Base-by-base conservation (phyloP, 2,888 invertebrate genomes). In the Brachyptera risi region DNA sequence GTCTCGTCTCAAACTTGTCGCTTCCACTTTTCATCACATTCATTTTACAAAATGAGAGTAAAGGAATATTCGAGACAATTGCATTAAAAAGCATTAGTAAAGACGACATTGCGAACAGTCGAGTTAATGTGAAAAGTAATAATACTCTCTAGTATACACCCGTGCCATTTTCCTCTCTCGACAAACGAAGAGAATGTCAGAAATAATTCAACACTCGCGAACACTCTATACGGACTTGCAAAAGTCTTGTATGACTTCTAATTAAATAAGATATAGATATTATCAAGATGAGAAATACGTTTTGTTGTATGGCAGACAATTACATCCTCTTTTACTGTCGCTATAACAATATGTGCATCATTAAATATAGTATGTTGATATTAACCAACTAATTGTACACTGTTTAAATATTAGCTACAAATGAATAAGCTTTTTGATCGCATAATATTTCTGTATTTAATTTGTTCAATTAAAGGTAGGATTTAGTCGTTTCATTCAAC, bases 11-110 rank as follows among this genome's bases (percentile, higher is more conserved):
- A 11, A 24, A 59, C 50, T 59, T 59, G 59, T 59, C 59, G 51
- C 59, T 50, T 50, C 59, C 38, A 59, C 59, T 59, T 59, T 50
- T 59, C 59, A 50, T 59, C 59, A 37, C 58, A 49, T 58, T 49
- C 58, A 23, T 58, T 31, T n/a, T 21, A 49, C 58, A 11, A 47
- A 58, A 37, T 37, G 58, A 58, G 49, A 58, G 49, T 42, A 42
- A 47, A 47, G 47, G 47, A 47, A 47, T 47, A 47, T 47, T 50
- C 59, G 21, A 59, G 51, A 51, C 59, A 59, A 59, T 59, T 59
- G 59, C 59, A 49, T 59, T 59, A 50, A 26, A 24, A 51, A 40
- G 40, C 59, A 50, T 49, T 59, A 49, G 49, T 49, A 37, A 59
- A 59, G 59, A 59, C 51, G 59, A 21, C 47, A 37, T 15, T 21